These are phyloP conservation scores for Resseliella maxima DNA, from an alignment of 2,888 invertebrate genomes.

Conservation along the genomic window DNA sequence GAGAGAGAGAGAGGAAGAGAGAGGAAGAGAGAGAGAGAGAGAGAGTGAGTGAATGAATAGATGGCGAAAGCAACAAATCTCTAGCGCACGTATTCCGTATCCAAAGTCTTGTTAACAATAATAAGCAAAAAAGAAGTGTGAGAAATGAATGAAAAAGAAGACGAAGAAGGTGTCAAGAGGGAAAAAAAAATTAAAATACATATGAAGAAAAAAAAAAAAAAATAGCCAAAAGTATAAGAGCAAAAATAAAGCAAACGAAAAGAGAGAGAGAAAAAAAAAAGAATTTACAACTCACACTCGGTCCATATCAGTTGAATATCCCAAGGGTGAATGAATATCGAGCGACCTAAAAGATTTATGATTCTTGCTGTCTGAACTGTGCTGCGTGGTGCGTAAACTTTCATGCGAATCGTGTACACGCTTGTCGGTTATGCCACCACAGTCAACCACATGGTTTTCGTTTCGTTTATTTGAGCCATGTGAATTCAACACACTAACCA, in stretches of 20 bases:
- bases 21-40: background rate
- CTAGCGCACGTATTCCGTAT: conserved; percentile 2
- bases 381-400: conserved; percentile 49
- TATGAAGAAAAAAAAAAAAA: background rate
- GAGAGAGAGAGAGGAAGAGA: too few relatives aligned
- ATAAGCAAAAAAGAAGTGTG: background rate
- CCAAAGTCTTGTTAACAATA: conserved; percentile 34
- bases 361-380: conserved; percentile 44
- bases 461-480: conserved; percentile 44
- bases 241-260: background rate
- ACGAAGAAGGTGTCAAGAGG: background rate
- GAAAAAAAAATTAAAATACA: too few relatives aligned
- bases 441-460: conserved; percentile 34
- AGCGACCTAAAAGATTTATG: conserved; percentile 54
- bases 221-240: background rate
- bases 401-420: conserved; percentile 41
- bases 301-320: conserved; percentile 54
- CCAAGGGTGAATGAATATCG: conserved; percentile 54
- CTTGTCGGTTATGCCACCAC: conserved; percentile 50
- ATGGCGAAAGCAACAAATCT: background rate
- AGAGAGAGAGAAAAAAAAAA: background rate
- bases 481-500: conserved; percentile 24
- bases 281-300: conserved; percentile 38
- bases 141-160: too few relatives aligned
- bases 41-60: too few relatives aligned